These are phyloP conservation scores for Takifugu ocellatus DNA, from an alignment of 2,797 vertebrate species.

Conservation along the genomic window DNA sequence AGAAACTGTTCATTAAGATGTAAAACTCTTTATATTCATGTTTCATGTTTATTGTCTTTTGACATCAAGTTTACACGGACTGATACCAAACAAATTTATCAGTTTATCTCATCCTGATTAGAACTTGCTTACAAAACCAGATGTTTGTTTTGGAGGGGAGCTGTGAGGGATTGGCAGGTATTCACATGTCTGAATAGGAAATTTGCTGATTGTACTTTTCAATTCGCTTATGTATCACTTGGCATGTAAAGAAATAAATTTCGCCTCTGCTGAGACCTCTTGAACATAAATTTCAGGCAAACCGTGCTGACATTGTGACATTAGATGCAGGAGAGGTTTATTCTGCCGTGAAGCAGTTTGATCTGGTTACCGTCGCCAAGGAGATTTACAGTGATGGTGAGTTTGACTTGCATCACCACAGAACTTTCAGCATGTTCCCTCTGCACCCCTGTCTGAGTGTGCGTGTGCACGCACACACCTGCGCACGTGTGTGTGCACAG, in stretches of 20 bases:
- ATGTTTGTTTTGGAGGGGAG: neutral
- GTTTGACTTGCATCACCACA: slow-evolving; percentile 19
- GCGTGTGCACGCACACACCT: neutral
- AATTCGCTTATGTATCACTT: too few relatives aligned
- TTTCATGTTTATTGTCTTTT: neutral
- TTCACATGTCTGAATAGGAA: neutral
- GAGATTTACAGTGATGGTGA: slow-evolving; percentile 84
- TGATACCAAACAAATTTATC: neutral
- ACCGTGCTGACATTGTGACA: slow-evolving; percentile 85
- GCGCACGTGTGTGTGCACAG: slow-evolving; percentile 45
- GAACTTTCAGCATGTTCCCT: neutral
- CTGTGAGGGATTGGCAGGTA: neutral
- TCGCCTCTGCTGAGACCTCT: neutral
- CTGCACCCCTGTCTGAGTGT: neutral
- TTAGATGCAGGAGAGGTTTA: slow-evolving; percentile 89
- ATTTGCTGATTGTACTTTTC: too few relatives aligned
- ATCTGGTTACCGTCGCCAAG: slow-evolving; percentile 81
- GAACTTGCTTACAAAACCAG: neutral
- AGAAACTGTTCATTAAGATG: too few relatives aligned
- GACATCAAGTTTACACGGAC: neutral
- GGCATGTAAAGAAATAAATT: too few relatives aligned
- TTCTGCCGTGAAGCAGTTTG: slow-evolving; percentile 85
- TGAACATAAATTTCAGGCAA: slow-evolving; percentile 68
- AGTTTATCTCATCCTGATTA: neutral
- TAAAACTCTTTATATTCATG: neutral